A percentile compares a stretch with the other conserved stretches of the same genome.
Conservation (phyloP, 1,140 invertebrate species). For the Sycophaga agraensis region DNA sequence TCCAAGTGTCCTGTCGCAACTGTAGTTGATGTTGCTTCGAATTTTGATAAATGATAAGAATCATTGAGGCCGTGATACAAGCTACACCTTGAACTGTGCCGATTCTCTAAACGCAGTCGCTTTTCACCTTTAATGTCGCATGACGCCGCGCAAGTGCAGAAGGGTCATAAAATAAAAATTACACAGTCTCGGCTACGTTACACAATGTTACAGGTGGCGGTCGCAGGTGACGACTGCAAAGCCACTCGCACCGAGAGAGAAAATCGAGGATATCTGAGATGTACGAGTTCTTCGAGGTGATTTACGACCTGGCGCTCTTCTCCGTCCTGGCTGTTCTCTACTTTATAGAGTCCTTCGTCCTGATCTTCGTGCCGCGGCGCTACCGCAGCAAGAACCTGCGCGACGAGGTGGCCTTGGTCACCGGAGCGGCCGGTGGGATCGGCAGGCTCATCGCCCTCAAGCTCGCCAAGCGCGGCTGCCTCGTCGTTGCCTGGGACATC, state of each 20-base stretch:
- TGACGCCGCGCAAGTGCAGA: too few species aligned
- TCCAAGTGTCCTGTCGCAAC: too few species aligned
- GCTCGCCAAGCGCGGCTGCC: constrained; percentile 77
- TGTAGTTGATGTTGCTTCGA: too few species aligned
- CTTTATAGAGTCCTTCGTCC: constrained; percentile 46
- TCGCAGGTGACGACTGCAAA: too few species aligned
- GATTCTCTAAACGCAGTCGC: too few species aligned
- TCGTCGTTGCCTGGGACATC: constrained; percentile 88
- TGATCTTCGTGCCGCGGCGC: constrained; percentile 55
- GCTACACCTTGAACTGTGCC: too few species aligned
- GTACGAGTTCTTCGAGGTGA: constrained; percentile 19
- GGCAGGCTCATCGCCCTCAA: constrained; percentile 80
- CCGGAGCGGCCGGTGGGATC: constrained; percentile 86
- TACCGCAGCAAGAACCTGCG: constrained; percentile 62
- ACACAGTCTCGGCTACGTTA: too few species aligned
- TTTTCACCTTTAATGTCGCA: too few species aligned
- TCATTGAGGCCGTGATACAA: too few species aligned
- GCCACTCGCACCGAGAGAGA: not conserved
- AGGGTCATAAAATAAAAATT: too few species aligned
- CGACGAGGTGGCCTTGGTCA: constrained; percentile 80
- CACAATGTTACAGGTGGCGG: too few species aligned
- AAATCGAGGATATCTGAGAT: constrained; percentile 4
- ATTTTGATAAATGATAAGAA: too few species aligned
- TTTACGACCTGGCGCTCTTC: constrained; percentile 44
- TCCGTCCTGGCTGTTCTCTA: constrained; percentile 43